Base-by-base conservation (phyloP, 2,888 invertebrate genomes). In the Gisinianus flammeolus region DNA sequence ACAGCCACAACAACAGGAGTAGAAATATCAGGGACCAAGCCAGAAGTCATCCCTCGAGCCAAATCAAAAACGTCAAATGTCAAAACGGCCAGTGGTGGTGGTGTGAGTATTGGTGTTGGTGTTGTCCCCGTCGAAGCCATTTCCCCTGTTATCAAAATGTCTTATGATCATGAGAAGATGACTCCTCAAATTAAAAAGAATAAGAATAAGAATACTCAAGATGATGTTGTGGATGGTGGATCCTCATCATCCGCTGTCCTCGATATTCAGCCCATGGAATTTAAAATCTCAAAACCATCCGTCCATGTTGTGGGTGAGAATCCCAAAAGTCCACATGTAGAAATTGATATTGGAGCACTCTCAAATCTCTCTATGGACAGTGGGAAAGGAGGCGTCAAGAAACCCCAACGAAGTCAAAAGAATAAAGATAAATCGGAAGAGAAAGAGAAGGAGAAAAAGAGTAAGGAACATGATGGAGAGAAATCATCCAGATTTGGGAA, bases 101-200 rank as follows among this genome's bases (percentile, higher is more conserved):
- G 16, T 12, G 12, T 16, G 67, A 56, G 10, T 79, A 78, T 54
- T 24, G 58, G 56, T 28, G 19, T 28, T 22, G n/a, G n/a, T n/a
- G n/a, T n/a, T n/a, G 19, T 44, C 2, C 79, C 82, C 44, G 83
- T 83, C 16, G 83, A 83, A 74, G 83, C 83, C 56, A 83, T 83
- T 31, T 83, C 83, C 0, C 83, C 83, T 30, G 81, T 82, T 12
- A 79, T 83, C 64, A 79, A 81, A 80, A 83, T 83, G 83, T 79
- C 81, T 26, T 79, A 80, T 28, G 82, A 82, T 19, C 44, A 16
- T 44, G 16, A 44, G 19, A 44, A 16, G 44, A 19, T 16, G 19
- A 12, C 12, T 44, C 16, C 12, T 44, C n/a, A 58, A 58, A 2
- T 24, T 22, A 6, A 44, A 44, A 26, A 16, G 33, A 80, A 79